Evolutionary conservation across 2,113 vertebrate genomes (phyloP).

Genomic region (Oryzias melastigma): DNA sequence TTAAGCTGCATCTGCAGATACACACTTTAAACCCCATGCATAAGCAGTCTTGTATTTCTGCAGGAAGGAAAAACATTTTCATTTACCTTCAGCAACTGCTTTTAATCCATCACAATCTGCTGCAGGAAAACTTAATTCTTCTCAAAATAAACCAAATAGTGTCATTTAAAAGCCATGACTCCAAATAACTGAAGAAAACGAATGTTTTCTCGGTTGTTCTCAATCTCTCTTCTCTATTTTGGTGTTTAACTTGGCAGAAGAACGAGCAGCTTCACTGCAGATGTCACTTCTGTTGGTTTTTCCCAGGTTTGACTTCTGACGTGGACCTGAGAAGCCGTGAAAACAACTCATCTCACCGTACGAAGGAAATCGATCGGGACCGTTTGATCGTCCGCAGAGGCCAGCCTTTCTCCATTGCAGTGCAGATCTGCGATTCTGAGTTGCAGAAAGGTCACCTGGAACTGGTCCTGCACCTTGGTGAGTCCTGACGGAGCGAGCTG

Average conservation of each 20-base stretch:
- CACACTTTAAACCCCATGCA: too few relatives aligned
- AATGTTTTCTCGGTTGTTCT: too few relatives aligned
- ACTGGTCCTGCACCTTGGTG: conserved; percentile 73
- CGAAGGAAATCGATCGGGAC: conserved; percentile 76
- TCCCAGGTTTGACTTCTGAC: conserved; percentile 48
- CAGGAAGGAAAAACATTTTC: too few relatives aligned
- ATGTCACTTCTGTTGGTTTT: background rate
- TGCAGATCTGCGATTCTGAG: conserved; percentile 70
- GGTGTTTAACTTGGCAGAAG: background rate
- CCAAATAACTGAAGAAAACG: too few relatives aligned
- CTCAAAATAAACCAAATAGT: too few relatives aligned
- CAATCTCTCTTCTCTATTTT: too few relatives aligned
- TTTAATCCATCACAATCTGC: too few relatives aligned
- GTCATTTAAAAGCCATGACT: too few relatives aligned
- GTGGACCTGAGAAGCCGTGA: conserved; percentile 70
- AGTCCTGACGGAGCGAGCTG: conserved; percentile 30
- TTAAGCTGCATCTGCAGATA: too few relatives aligned
- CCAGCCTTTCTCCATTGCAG: conserved; percentile 77
- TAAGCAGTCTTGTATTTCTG: too few relatives aligned
- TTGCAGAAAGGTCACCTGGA: conserved; percentile 64
- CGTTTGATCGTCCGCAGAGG: conserved; percentile 81
- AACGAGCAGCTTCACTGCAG: background rate
- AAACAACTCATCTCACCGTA: conserved; percentile 82
- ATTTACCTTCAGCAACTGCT: too few relatives aligned
- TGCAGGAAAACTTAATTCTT: too few relatives aligned